Evolutionary conservation across 1,140 invertebrate species (phyloP), one percentile per base, ranked within the genome.

Genomic region (Drosophila kikkawai): DNA sequence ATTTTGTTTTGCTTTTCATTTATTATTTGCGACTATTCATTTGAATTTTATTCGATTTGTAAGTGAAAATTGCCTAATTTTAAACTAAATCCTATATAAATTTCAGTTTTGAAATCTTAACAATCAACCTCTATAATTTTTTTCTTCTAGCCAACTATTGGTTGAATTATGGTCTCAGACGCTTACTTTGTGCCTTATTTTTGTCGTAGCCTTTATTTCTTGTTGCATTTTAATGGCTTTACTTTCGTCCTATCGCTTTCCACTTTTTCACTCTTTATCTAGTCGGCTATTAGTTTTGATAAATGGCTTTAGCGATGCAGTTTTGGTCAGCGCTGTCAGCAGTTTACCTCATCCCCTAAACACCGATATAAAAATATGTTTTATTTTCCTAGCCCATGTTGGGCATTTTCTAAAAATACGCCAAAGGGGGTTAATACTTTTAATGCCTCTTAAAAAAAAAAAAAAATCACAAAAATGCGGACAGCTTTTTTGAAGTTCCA

Each of bases 261-360:
- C 22, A 67, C 69, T 80, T 67, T 84, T 73, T 50, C 70, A 67
- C 48, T 45, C 45, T 53, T 77, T 84, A 84, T 84, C 81, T 85
- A 19, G 50, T 19, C 50, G 41, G 81, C 81, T 78, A 84, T 85
- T 80, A 84, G 73, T 73, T 83, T 85, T 84, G 77, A 84, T 84
- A 77, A 74, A 84, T 85, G 81, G 82, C 44, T 41, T 29, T 47
- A 56, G 39, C 59, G 82, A 74, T 76, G 56, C 51, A 48, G 39
- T 59, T 61, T 82, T 67, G 59, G 60, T 76, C 64, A 65, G 41
- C 69, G 48, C 61, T 60, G 69, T 82, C 80, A 83, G 69, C 69
- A 53, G 37, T 59, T 70, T 82, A 69, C 47, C 69, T 73, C 63
- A 15, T 56, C 13, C 80, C 19, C 19, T n/a, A 34, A 56, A 22